phyloP scores from a whole-genome alignment of 2,888 invertebrate species.

The Caenorhabditis japonica region DNA sequence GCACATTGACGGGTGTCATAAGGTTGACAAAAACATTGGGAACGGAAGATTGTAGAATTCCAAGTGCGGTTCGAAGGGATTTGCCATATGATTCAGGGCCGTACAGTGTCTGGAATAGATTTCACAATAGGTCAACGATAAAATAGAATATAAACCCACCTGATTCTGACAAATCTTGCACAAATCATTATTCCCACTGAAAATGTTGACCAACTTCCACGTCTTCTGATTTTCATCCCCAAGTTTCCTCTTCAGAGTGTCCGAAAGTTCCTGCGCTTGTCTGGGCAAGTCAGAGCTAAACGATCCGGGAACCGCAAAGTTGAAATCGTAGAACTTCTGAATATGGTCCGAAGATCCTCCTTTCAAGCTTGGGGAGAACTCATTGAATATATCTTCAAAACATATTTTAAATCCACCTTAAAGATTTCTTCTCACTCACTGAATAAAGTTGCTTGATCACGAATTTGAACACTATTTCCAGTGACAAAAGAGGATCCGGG shows the following conservation, averaged over 20 bases:
- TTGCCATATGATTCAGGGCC: constrained; percentile 34
- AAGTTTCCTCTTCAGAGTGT: constrained; percentile 8
- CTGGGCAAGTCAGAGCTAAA: constrained; percentile 10
- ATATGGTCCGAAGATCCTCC: constrained; percentile 32
- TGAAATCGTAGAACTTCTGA: constrained; percentile 44
- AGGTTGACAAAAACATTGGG: constrained; percentile 59
- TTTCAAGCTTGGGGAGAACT: constrained; percentile 36
- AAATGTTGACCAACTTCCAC: constrained; percentile 60
- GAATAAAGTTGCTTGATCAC: constrained; percentile 42
- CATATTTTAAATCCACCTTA: background rate
- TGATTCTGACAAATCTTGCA: constrained; percentile 49
- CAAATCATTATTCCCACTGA: constrained; percentile 59
- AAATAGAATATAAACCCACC: constrained; percentile 2
- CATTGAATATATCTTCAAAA: constrained; percentile 50
- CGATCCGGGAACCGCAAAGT: constrained; percentile 33
- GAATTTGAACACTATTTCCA: constrained; percentile 33
- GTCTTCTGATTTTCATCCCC: constrained; percentile 11
- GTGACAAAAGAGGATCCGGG: constrained; percentile 53
- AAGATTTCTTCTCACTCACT: constrained; percentile 25
- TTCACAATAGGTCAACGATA: background rate
- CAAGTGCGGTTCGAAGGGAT: constrained; percentile 24
- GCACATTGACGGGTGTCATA: constrained; percentile 61
- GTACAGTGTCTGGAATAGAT: constrained; percentile 26
- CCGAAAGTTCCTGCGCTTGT: constrained; percentile 22
- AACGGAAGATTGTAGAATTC: constrained; percentile 24